These are phyloP conservation scores for Psittacula derbiana DNA, from an alignment of 2,797 vertebrate genomes.

Conservation along the genomic window DNA sequence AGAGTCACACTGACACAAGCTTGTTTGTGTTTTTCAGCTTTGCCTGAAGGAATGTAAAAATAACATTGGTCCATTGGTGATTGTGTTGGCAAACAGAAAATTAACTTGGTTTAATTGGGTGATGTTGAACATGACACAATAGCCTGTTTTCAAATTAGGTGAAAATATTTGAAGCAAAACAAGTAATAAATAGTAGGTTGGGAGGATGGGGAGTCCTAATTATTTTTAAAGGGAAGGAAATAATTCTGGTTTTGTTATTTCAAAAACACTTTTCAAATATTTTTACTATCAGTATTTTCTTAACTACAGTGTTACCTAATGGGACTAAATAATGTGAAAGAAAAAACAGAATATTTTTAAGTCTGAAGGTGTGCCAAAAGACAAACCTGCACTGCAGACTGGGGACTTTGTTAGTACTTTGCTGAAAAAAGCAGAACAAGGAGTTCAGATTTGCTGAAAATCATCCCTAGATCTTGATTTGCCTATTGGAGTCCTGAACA, in stretches of 20 bases:
- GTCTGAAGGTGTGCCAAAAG: background rate
- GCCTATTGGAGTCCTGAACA: background rate
- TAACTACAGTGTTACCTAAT: background rate
- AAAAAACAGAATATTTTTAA: background rate
- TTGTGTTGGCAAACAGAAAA: slow-evolving; percentile 20
- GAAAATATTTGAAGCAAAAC: slow-evolving; percentile 35
- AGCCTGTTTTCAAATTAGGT: slow-evolving; percentile 30
- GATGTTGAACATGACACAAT: slow-evolving; percentile 16
- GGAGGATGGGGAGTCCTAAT: background rate
- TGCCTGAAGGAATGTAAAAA: slow-evolving; percentile 43
- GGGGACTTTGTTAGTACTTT: background rate
- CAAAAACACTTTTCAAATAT: background rate
- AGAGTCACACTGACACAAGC: background rate
- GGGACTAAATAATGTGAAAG: background rate
- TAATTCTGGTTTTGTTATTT: background rate
- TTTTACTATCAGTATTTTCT: background rate
- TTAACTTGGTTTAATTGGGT: slow-evolving; percentile 46
- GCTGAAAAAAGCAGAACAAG: background rate
- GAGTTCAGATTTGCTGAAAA: background rate
- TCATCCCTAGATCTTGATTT: background rate
- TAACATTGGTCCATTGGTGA: background rate
- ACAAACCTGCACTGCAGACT: background rate
- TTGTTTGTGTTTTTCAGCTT: slow-evolving; percentile 23
- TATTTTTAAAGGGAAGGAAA: background rate
- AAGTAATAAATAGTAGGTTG: slow-evolving; percentile 7